Evolutionary conservation across 2,797 vertebrate species (phyloP), one percentile per base, ranked within the genome.

Genomic region (Orientallactaga sibirica): DNA sequence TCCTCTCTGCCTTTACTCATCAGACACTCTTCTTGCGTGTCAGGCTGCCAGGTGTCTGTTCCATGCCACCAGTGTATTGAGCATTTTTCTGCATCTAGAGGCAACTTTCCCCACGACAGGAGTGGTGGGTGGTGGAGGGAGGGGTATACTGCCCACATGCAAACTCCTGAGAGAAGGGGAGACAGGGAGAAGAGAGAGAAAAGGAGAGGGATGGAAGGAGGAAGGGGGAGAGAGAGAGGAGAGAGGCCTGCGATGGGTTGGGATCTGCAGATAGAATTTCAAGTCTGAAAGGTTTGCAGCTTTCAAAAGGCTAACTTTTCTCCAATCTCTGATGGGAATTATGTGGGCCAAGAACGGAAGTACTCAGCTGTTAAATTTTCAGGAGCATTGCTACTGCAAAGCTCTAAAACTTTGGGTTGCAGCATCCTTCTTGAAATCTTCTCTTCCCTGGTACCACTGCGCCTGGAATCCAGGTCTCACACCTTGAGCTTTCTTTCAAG

Each of bases 221-320:
- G 3, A 0, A 12, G 15, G 9, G 73, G 2, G 3, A 3, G 24
- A 48, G 73, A 27, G 24, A 16, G 24, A 15, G 15, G 15, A 29
- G 79, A 61, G 15, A 29, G 4, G 16, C 5, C 2, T 82, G 9
- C 14, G 3, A 8, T 8, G 43, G 29, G 22, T 4, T 84, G 16
- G 12, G 2, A 71, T 73, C 41, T 25, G 43, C n/a, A 89, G 70
- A 48, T 19, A 37, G 70, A 82, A 16, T 88, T 84, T 81, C 22
- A 67, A 16, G 14, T 90, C 37, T 70, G 52, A 84, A 94, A 93
- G 20, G 6, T 80, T 68, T 81, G 81, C 66, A 15, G 79, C 33
- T 66, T 75, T 48, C 62, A 67, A 29, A 83, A 93, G 48, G 19
- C 41, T 64, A 16, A 22, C 5, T 24, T 92, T 88, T 76, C 62